phyloP scores from a whole-genome alignment of 2,888 invertebrate species.

The Napeogenes inachia region DNA sequence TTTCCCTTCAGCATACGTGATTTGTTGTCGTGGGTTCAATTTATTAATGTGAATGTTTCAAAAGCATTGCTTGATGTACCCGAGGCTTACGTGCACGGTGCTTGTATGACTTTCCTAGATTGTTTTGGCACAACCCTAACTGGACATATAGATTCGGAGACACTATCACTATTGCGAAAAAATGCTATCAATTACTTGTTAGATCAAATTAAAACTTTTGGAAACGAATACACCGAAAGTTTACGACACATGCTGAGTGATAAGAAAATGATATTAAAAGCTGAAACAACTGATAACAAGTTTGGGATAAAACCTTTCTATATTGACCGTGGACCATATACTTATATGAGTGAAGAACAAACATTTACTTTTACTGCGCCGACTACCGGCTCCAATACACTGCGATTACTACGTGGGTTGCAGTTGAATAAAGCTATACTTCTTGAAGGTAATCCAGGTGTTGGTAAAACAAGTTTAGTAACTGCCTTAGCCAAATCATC shows the following conservation, averaged over 20 bases:
- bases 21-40: conserved; percentile 93
- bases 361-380: conserved; percentile 85
- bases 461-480: conserved; percentile 98
- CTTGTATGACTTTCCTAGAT: conserved; percentile 93
- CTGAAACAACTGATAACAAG: conserved; percentile 51
- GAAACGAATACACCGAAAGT: conserved; percentile 54
- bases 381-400: conserved; percentile 87
- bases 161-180: conserved; percentile 62
- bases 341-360: conserved; percentile 43
- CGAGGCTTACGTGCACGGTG: conserved; percentile 92
- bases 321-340: conserved; percentile 74
- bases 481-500: conserved; percentile 91
- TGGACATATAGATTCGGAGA: conserved; percentile 80
- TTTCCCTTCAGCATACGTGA: conserved; percentile 94
- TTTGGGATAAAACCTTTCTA: conserved; percentile 90
- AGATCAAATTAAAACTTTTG: conserved; percentile 67
- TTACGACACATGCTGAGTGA: conserved; percentile 51
- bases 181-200: conserved; percentile 78
- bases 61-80: conserved; percentile 64
- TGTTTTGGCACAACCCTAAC: conserved; percentile 91
- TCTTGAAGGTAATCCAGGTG: conserved; percentile 98
- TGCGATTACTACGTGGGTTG: conserved; percentile 90
- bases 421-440: conserved; percentile 95
- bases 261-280: conserved; percentile 51
- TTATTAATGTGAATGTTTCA: conserved; percentile 83